Evolutionary conservation across 1,140 invertebrate species (phyloP).

Genomic region (Drepana arcuata): DNA sequence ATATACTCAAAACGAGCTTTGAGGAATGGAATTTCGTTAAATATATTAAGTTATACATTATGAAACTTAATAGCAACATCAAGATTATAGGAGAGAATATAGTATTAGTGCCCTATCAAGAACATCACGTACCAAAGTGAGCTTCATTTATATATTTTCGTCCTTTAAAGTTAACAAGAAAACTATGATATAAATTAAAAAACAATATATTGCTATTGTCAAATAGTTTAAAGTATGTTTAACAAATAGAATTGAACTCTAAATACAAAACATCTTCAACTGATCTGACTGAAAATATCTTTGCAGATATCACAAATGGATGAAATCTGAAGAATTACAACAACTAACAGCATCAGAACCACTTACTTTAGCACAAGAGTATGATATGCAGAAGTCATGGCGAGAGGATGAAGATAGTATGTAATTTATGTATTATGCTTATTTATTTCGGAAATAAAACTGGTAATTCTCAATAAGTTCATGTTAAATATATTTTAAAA

Average conservation of each 20-base stretch:
- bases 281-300: too few relatives aligned
- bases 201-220: neutral
- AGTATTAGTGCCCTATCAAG: slow-evolving; percentile 79
- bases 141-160: too few relatives aligned
- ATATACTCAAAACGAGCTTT: too few relatives aligned
- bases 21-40: too few relatives aligned
- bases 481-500: neutral
- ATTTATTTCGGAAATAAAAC: neutral
- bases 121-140: slow-evolving; percentile 80
- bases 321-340: slow-evolving; percentile 87
- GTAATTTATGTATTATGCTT: slow-evolving; percentile 2
- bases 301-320: slow-evolving; percentile 92
- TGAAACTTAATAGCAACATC: slow-evolving; percentile 75
- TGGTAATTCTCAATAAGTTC: neutral
- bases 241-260: too few relatives aligned
- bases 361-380: slow-evolving; percentile 88
- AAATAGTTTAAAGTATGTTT: slow-evolving; percentile 3
- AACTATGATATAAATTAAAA: too few relatives aligned
- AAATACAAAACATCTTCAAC: too few relatives aligned
- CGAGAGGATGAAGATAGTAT: slow-evolving; percentile 87
- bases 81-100: slow-evolving; percentile 75
- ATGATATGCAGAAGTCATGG: slow-evolving; percentile 93
- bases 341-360: slow-evolving; percentile 91
- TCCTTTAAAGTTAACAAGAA: too few relatives aligned
- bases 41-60: too few relatives aligned